These are phyloP conservation scores for Himalopsyche kuldschensis DNA, from an alignment of 2,888 invertebrate genomes.

Conservation along the genomic window DNA sequence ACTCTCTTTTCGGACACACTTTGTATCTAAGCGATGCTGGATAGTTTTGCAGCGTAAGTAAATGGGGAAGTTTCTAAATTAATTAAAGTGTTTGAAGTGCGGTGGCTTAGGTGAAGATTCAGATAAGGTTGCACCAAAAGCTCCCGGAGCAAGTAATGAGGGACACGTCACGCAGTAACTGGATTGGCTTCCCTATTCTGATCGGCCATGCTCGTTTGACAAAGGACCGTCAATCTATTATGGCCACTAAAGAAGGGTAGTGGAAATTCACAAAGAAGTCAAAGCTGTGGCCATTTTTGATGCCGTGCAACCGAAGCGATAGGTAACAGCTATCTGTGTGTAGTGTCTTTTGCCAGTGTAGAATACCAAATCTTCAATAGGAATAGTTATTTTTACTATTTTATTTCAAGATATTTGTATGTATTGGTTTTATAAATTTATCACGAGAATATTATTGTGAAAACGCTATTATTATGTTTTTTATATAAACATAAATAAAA, in stretches of 20 bases:
- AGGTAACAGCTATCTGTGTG: background rate
- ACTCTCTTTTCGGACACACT: background rate
- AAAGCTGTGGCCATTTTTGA: slow-evolving; percentile 11
- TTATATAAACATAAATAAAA: too few relatives aligned
- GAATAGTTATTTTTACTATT: too few relatives aligned
- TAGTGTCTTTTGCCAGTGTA: background rate
- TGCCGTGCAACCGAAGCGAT: background rate
- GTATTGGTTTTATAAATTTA: too few relatives aligned
- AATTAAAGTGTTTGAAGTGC: background rate
- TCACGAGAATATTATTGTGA: too few relatives aligned
- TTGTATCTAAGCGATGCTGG: background rate
- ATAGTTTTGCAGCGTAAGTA: background rate
- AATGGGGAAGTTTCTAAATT: background rate
- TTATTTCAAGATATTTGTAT: too few relatives aligned
- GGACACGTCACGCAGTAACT: slow-evolving; percentile 30
- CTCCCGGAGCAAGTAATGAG: slow-evolving; percentile 25
- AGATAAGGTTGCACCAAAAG: slow-evolving; percentile 1
- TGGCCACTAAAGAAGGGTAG: slow-evolving; percentile 10
- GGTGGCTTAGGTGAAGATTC: background rate
- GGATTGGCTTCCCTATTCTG: slow-evolving; percentile 27
- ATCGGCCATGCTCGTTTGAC: slow-evolving; percentile 34
- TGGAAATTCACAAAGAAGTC: slow-evolving; percentile 16
- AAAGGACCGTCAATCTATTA: slow-evolving; percentile 34
- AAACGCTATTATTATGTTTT: too few relatives aligned
- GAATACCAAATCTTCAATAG: too few relatives aligned